A percentile compares a stretch with the other conserved stretches of the same genome.
phyloP scores from a whole-genome alignment of 2,113 vertebrate genomes.

The Myocastor coypus region DNA sequence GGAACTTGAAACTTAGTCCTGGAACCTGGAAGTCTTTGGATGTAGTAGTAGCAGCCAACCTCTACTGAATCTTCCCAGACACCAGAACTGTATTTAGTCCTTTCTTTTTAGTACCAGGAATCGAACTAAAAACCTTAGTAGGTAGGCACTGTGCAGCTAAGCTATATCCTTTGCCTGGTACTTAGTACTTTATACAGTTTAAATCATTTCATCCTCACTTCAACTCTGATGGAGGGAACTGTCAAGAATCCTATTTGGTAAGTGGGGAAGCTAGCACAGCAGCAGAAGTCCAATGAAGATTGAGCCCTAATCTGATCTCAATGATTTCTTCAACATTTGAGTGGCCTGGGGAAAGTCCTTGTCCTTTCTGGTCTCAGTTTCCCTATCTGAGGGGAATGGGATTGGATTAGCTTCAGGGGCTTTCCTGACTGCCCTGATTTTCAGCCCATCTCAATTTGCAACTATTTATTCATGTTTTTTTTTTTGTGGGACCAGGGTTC shows the following conservation, averaged over 20 bases:
- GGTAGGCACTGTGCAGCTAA: too few species aligned
- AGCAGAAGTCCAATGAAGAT: background rate
- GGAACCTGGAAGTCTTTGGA: background rate
- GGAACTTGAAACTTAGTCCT: too few species aligned
- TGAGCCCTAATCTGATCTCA: background rate
- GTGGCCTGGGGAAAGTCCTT: background rate
- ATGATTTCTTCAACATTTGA: background rate
- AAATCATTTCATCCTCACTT: conserved; percentile 4
- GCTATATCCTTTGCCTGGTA: too few species aligned
- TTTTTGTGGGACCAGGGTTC: too few species aligned
- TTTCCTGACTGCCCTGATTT: background rate
- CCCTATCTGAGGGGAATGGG: background rate
- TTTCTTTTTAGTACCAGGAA: too few species aligned
- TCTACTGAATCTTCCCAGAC: background rate
- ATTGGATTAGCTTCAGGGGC: background rate
- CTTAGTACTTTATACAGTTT: background rate
- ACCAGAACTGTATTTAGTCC: background rate
- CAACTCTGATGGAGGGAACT: background rate
- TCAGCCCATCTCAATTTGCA: background rate
- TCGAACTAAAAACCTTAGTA: too few species aligned
- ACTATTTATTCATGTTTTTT: background rate
- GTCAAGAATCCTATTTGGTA: background rate
- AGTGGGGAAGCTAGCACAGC: background rate
- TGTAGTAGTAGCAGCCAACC: background rate
- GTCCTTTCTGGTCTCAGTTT: background rate